Conservation (phyloP, 2,113 vertebrate genomes). For the Esox niger region DNA sequence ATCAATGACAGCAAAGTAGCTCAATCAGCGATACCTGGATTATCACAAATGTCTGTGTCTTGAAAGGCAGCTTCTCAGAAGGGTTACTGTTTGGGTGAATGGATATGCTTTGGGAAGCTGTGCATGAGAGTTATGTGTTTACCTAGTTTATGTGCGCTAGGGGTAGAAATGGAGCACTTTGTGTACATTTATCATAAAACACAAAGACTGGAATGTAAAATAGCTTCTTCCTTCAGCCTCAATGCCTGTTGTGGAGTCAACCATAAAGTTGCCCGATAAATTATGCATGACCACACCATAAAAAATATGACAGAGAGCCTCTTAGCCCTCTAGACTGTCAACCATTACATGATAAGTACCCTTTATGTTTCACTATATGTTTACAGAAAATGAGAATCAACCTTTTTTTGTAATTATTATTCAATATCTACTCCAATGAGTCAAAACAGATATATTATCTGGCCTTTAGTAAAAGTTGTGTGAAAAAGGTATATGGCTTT, state of each 20-base stretch:
- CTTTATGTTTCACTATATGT: background rate
- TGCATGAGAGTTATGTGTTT: constrained; percentile 59
- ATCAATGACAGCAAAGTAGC: background rate
- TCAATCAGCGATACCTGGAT: background rate
- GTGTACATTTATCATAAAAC: constrained; percentile 91
- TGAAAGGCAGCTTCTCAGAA: constrained; percentile 36
- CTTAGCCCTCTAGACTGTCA: constrained; percentile 89
- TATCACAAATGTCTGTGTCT: background rate
- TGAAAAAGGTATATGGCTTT: too few relatives aligned
- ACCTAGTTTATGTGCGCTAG: constrained; percentile 87
- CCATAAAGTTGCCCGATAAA: constrained; percentile 91
- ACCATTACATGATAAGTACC: constrained; percentile 13
- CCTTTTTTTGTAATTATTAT: background rate
- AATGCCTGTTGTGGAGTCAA: constrained; percentile 95
- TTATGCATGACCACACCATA: constrained; percentile 90
- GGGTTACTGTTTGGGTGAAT: constrained; percentile 54
- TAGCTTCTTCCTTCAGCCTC: constrained; percentile 85
- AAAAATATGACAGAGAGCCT: constrained; percentile 87
- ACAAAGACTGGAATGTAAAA: constrained; percentile 80
- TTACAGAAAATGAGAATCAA: background rate
- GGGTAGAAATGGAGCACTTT: constrained; percentile 84
- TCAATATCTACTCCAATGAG: background rate
- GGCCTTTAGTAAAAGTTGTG: too few relatives aligned
- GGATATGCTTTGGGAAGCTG: constrained; percentile 10
- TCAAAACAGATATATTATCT: background rate